Percentiles rank a stretch among this genome's conserved stretches.
phyloP scores from a whole-genome alignment of 2,113 vertebrate species.

The Ramphastos sulfuratus region DNA sequence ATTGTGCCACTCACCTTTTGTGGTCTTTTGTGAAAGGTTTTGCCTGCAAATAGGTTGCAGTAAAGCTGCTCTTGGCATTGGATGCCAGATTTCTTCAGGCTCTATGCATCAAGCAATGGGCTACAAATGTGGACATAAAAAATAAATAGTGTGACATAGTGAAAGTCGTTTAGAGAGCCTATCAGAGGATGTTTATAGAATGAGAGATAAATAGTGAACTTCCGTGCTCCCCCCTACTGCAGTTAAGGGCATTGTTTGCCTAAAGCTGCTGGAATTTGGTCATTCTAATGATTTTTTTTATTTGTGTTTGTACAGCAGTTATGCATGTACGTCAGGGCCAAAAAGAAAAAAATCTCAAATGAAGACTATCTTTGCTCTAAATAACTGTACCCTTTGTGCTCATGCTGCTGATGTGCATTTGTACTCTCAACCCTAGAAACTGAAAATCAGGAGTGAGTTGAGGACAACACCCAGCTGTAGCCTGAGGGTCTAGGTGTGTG shows the following conservation, averaged over 20 bases:
- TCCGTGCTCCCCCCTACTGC: not conserved
- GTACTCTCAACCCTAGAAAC: not conserved
- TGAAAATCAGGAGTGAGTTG: not conserved
- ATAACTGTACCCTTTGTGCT: not conserved
- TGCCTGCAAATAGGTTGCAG: not conserved
- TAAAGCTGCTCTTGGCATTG: not conserved
- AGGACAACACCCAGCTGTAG: not conserved
- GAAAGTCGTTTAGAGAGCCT: not conserved
- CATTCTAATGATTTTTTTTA: not conserved
- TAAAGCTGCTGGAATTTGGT: not conserved
- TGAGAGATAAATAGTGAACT: slow-evolving; percentile 2
- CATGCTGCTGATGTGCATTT: not conserved
- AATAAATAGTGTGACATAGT: not conserved
- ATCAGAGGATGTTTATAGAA: slow-evolving; percentile 6
- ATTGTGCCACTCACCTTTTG: not conserved
- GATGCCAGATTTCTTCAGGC: not conserved
- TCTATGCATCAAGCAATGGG: not conserved
- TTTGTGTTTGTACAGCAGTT: not conserved
- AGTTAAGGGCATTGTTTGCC: not conserved
- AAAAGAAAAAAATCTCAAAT: not conserved
- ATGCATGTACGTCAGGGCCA: not conserved
- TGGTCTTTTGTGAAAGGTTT: not conserved
- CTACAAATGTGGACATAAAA: not conserved
- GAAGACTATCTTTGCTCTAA: not conserved
- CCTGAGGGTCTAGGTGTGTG: not conserved